These are phyloP conservation scores for Drosophila sp. DNA, from an alignment of 1,140 invertebrate genomes.

Conservation along the genomic window DNA sequence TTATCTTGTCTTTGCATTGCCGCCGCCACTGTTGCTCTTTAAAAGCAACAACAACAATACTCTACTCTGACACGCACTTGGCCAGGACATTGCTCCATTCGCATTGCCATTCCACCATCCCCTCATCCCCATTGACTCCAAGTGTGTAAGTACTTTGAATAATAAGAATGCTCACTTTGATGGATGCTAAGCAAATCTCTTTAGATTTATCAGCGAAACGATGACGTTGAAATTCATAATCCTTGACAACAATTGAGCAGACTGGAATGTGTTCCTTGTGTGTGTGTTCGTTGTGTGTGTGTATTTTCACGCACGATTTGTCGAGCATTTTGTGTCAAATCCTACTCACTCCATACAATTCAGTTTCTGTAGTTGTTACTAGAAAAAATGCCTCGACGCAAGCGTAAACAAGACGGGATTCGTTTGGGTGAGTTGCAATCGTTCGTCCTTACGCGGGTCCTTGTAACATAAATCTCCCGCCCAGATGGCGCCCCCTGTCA, in stretches of 20 bases:
- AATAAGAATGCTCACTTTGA: slow-evolving; percentile 80
- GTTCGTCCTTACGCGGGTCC: background rate
- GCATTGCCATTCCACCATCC: background rate
- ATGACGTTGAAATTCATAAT: slow-evolving; percentile 40
- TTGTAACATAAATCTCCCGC: slow-evolving; percentile 1
- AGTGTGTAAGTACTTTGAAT: slow-evolving; percentile 76
- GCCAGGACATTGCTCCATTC: slow-evolving; percentile 38
- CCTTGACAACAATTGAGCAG: slow-evolving; percentile 33
- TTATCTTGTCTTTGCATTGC: slow-evolving; percentile 53
- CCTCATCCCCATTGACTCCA: slow-evolving; percentile 7
- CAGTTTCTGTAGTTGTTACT: background rate
- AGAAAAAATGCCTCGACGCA: slow-evolving; percentile 43
- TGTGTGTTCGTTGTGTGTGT: background rate
- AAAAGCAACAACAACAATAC: slow-evolving; percentile 27
- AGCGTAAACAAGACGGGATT: background rate
- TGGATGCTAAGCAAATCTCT: slow-evolving; percentile 73
- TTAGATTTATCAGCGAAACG: slow-evolving; percentile 59
- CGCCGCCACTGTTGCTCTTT: slow-evolving; percentile 66
- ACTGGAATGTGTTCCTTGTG: slow-evolving; percentile 12
- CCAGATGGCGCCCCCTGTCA: background rate
- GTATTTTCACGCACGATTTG: slow-evolving; percentile 31
- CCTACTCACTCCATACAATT: slow-evolving; percentile 8
- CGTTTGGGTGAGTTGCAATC: slow-evolving; percentile 25
- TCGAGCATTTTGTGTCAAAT: slow-evolving; percentile 46
- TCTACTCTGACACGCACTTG: slow-evolving; percentile 59